Evolutionary conservation across 2,797 vertebrate species (phyloP).

Genomic region (Peromyscus melanophrys): DNA sequence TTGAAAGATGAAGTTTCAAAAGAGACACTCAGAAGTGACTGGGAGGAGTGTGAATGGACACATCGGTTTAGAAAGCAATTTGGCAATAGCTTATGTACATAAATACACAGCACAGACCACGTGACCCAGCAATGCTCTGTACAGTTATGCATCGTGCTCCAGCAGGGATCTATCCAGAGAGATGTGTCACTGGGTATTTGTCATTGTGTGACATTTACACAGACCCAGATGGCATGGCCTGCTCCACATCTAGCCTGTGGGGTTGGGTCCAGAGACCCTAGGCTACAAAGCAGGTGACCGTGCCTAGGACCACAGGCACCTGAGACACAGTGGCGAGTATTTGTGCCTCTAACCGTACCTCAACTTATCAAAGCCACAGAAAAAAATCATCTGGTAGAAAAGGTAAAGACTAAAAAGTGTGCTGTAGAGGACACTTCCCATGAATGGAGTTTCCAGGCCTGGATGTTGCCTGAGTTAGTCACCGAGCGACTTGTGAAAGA

Average conservation of each 20-base stretch:
- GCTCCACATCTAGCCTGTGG: background rate
- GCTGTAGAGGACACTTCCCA: background rate
- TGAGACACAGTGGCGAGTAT: background rate
- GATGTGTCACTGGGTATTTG: too few species aligned
- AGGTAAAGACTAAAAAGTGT: background rate
- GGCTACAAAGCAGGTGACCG: background rate
- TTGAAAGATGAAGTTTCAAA: background rate
- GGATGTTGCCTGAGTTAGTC: background rate
- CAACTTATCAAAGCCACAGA: background rate
- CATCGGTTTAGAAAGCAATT: background rate
- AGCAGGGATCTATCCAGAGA: background rate
- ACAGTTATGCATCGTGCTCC: background rate
- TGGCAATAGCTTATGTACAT: background rate
- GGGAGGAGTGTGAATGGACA: background rate
- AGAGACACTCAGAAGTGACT: background rate
- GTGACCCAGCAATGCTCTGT: background rate
- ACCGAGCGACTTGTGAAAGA: background rate
- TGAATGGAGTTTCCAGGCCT: background rate
- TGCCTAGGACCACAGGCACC: background rate
- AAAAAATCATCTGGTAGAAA: background rate
- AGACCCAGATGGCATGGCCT: background rate
- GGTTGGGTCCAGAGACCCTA: background rate
- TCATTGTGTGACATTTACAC: background rate
- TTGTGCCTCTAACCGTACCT: background rate
- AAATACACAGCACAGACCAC: background rate